These are phyloP conservation scores for Eidolon dupreanum DNA, from an alignment of 2,797 vertebrate species.

Conservation along the genomic window DNA sequence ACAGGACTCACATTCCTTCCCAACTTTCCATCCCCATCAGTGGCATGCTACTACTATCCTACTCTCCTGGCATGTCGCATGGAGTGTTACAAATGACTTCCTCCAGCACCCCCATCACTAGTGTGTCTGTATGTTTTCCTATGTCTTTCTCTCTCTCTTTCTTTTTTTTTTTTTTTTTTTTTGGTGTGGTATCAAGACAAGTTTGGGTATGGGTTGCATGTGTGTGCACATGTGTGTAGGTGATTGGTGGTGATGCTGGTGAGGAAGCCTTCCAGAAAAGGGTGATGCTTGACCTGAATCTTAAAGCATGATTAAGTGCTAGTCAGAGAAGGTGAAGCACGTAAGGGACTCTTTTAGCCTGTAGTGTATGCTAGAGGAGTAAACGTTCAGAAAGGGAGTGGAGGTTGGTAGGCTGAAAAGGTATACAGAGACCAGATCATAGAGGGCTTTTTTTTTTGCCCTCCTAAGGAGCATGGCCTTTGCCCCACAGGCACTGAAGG, in stretches of 20 bases:
- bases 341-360: neutral
- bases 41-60: neutral
- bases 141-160: neutral
- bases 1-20: conserved; percentile 64
- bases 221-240: too few relatives aligned
- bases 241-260: neutral
- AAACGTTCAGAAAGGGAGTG: neutral
- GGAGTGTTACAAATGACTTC: neutral
- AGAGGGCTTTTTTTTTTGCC: neutral
- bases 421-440: neutral
- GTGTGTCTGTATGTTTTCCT: neutral
- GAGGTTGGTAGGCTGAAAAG: neutral
- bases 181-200: neutral
- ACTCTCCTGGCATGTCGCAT: neutral
- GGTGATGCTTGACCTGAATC: conserved; percentile 6
- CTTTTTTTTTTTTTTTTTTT: neutral
- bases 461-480: neutral
- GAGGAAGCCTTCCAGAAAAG: conserved; percentile 37
- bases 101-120: neutral
- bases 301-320: neutral
- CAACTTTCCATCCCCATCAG: neutral
- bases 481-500: neutral
- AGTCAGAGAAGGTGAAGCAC: neutral
- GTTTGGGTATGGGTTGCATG: neutral
- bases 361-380: neutral